A percentile compares a stretch with the other conserved stretches of the same genome.
phyloP scores from a whole-genome alignment of 2,113 vertebrate genomes.

The Gallinago media region DNA sequence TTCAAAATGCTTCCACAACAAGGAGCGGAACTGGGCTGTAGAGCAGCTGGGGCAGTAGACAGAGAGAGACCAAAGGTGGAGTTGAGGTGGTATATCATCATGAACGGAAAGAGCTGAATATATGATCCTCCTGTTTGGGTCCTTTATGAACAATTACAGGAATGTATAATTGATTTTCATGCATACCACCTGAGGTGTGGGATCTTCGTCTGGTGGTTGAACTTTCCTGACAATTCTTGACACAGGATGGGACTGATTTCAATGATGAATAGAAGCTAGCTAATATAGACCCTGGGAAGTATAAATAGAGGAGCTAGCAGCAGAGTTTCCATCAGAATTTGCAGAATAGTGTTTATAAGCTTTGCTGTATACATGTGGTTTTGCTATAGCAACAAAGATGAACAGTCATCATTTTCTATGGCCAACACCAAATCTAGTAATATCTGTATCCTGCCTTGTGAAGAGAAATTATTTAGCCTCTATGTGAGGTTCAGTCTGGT shows the following conservation, averaged over 20 bases:
- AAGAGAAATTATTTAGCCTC: not conserved
- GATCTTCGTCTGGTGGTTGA: conserved; percentile 5
- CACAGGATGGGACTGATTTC: not conserved
- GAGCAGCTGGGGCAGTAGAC: not conserved
- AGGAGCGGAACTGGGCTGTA: not conserved
- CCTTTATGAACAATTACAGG: not conserved
- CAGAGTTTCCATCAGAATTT: conserved; percentile 23
- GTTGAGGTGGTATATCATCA: not conserved
- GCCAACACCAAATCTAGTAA: not conserved
- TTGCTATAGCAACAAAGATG: conserved; percentile 34
- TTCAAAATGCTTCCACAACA: conserved; percentile 31
- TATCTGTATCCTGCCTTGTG: not conserved
- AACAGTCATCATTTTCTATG: conserved; percentile 7
- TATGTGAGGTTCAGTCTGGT: not conserved
- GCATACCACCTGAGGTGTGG: accelerated
- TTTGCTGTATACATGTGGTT: conserved; percentile 15
- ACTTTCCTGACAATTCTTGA: not conserved
- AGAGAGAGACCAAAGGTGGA: not conserved
- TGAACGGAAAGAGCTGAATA: not conserved
- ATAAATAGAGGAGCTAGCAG: not conserved
- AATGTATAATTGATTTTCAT: not conserved
- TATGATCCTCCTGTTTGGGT: not conserved
- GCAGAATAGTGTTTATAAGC: not conserved
- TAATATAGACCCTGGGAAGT: not conserved
- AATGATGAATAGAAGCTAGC: not conserved